phyloP scores from a whole-genome alignment of 2,888 invertebrate genomes.

The Drosophila setosimentum region DNA sequence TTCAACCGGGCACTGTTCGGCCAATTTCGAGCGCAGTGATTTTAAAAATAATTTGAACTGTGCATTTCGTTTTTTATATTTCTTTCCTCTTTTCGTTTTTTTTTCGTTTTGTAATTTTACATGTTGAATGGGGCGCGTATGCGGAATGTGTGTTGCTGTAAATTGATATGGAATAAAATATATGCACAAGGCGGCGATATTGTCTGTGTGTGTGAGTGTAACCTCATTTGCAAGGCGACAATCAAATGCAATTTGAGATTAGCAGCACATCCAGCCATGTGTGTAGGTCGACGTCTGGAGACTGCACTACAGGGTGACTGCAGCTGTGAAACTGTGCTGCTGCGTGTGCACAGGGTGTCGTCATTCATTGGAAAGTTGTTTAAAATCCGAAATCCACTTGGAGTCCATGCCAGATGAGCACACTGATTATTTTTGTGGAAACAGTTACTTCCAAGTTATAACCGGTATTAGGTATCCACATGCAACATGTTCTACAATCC shows the following conservation, averaged over 20 bases:
- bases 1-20: slow-evolving; percentile 45
- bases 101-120: slow-evolving; percentile 22
- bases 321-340: background rate
- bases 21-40: slow-evolving; percentile 34
- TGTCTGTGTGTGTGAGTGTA: slow-evolving; percentile 26
- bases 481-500: background rate
- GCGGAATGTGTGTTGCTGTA: slow-evolving; percentile 53
- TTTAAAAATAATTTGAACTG: slow-evolving; percentile 58
- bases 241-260: slow-evolving; percentile 70
- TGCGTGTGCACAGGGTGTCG: background rate
- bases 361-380: slow-evolving; percentile 14
- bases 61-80: slow-evolving; percentile 14
- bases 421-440: background rate
- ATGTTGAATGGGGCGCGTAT: slow-evolving; percentile 23
- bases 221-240: slow-evolving; percentile 60
- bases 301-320: background rate
- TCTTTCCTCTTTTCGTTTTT: slow-evolving; percentile 3
- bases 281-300: slow-evolving; percentile 20
- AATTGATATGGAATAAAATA: slow-evolving; percentile 56
- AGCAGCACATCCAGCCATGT: slow-evolving; percentile 34
- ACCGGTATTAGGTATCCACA: background rate
- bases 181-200: background rate
- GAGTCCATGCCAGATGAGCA: background rate
- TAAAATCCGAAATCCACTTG: background rate
- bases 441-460: background rate